phyloP scores from a whole-genome alignment of 2,888 invertebrate species.

The Phrixothrix hirtus region DNA sequence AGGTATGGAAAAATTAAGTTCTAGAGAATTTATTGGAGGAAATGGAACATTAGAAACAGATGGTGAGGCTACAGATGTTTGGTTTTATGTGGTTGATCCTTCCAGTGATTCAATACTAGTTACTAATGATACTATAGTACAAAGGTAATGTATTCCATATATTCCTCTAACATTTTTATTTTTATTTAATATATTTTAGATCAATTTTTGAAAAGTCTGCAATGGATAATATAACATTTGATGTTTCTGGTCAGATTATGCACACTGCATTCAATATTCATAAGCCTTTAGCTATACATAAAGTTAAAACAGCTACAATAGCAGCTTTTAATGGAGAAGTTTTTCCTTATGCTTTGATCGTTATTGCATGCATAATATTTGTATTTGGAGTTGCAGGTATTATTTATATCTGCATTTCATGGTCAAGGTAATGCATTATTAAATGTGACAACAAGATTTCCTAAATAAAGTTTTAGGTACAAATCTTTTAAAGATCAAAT shows the following conservation, averaged over 20 bases:
- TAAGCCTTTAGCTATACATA: conserved; percentile 59
- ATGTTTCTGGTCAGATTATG: conserved; percentile 68
- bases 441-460: too few species aligned
- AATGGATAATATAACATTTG: conserved; percentile 69
- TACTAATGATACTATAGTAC: conserved; percentile 71
- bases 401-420: conserved; percentile 90
- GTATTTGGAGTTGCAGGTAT: conserved; percentile 86
- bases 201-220: conserved; percentile 65
- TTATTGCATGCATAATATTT: conserved; percentile 86
- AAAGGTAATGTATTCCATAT: conserved; percentile 58
- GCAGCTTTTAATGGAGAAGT: conserved; percentile 62
- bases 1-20: conserved; percentile 83
- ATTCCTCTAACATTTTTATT: neutral
- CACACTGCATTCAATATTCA: conserved; percentile 72
- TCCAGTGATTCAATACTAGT: conserved; percentile 72
- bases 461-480: conserved; percentile 62
- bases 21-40: conserved; percentile 70
- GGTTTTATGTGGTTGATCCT: conserved; percentile 86
- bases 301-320: conserved; percentile 54
- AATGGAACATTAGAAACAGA: conserved; percentile 77
- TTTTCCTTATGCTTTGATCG: conserved; percentile 86
- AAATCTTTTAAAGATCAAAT: conserved; percentile 80
- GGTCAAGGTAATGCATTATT: conserved; percentile 74
- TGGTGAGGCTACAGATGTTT: conserved; percentile 77
- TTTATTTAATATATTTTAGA: conserved; percentile 49